Evolutionary conservation across 2,113 vertebrate genomes (phyloP).

Genomic region (Ctenodactylus gundi): DNA sequence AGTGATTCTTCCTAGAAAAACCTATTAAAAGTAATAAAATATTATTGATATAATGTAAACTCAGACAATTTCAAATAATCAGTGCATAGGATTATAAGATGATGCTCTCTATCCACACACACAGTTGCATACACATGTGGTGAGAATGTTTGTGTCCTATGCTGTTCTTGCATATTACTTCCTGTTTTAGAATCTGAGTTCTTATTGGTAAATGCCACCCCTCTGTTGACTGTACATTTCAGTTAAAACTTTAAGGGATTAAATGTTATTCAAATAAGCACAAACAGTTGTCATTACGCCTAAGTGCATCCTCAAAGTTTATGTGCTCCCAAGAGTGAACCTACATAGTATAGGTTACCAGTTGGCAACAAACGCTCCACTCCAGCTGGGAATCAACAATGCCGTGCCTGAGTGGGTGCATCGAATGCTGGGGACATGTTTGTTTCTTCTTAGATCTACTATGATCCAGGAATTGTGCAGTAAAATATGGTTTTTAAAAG

Average conservation of each 20-base stretch:
- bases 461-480: background rate
- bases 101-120: background rate
- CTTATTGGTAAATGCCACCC: background rate
- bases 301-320: background rate
- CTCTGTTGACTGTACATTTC: background rate
- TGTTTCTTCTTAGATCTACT: background rate
- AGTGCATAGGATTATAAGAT: background rate
- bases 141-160: background rate
- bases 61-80: background rate
- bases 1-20: background rate
- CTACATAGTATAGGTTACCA: background rate
- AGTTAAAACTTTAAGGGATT: background rate
- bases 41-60: background rate
- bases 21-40: background rate
- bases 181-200: background rate
- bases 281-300: background rate
- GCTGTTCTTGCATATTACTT: background rate
- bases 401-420: too few species aligned
- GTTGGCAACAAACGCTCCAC: background rate
- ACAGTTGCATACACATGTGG: background rate
- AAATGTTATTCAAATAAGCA: background rate
- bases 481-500: background rate
- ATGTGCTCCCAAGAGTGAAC: background rate
- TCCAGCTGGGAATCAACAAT: too few species aligned
- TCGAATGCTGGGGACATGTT: background rate